Base-by-base conservation (phyloP, 2,113 vertebrate genomes). In the Haemorhous mexicanus region DNA sequence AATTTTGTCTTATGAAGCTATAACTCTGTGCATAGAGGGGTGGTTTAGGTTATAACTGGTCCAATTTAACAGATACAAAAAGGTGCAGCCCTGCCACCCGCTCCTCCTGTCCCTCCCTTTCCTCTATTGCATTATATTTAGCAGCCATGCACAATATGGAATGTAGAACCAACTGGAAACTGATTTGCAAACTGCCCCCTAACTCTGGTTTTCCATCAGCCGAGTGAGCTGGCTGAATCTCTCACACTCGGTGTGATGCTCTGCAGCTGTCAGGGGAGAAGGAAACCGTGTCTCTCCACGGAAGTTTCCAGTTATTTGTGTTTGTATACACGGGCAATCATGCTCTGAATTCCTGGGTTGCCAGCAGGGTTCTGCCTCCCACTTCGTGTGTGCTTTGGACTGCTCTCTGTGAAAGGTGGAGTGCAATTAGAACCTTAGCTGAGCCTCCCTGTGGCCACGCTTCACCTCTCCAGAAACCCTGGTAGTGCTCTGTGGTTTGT, bases 11-110 rank as follows among this genome's bases (percentile, higher is more conserved):
- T 56, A 13, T 39, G 33, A 22, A 50, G 26, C 11, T 28, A 12
- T 23, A 37, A 70, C 84, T 37, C 24, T 28, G 1, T n/a, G n/a
- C 16, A 30, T 53, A n/a, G 39, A 47, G 24, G 14, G 8, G 1
- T 69, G 16, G 2, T 44, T 82, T 74, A 9, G 58, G 20, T 35
- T 58, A 9, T 16, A 62, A 16, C 59, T 53, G 47, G 37, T 33
- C 24, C 46, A 62, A 9, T 73, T 69, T 49, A 75, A 55, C 11
- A 43, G 39, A 67, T n/a, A 44, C 16, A 52, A 32, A 59, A 81
- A 62, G 43, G 39, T 46, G n/a, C 35, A n/a, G 26, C 33, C 24
- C 11, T n/a, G 3, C 32, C 47, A 47, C 17, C 0, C 0, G 2
- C 15, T 66, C 35, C 14, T 67, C 43, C 78, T 67, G 43, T 33